Base-by-base conservation (phyloP, 2,797 vertebrate genomes). In the Pipistrellus pygmaeus region DNA sequence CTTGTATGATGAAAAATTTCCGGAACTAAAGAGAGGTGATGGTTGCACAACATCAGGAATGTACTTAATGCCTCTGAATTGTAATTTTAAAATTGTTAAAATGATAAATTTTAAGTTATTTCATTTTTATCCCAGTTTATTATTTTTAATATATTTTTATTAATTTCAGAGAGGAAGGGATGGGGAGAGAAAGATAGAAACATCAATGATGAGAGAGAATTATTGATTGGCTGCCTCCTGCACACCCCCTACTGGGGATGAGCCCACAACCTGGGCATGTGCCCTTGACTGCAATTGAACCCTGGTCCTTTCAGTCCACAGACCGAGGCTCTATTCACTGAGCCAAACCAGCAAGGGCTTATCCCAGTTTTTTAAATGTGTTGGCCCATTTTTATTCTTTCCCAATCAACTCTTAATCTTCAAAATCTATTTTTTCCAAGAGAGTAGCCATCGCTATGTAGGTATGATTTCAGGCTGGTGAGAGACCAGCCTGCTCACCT, bases 331-430 rank as follows among this genome's bases (percentile, higher is more conserved):
- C 60, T 62, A 7, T 30, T 27, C 60, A 30, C 60, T 62, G 5
- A 62, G 27, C 60, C 60, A 30, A 30, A 62, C 60, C 60, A 62
- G 27, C 60, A 30, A 62, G 60, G 60, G 60, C 60, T 89, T 64
- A n/a, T n/a, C 6, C 23, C 12, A 48, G 1, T 84, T 92, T 51
- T 48, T 44, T 9, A 72, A 77, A 81, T 68, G 71, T 84, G 15
- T 92, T 55, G 30, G 25, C 78, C 35, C 78, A 8, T 83, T 92
- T 96, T 84, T 83, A 32, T 27, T 83, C 62, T 44, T 90, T 81
- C 32, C 17, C 21, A 80, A 14, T 62, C 41, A 83, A 66, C 41
- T 48, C 21, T 75, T 68, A 44, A 51, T 51, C 88, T 87, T 92
- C 44, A 72, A 96, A 87, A 78, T 69, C 23, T 11, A 6, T 48